Percentiles rank a stretch among this genome's conserved stretches.
These are phyloP conservation scores for Trissonchulus latispiculum DNA, from an alignment of 2,888 invertebrate genomes.

Conservation along the genomic window DNA sequence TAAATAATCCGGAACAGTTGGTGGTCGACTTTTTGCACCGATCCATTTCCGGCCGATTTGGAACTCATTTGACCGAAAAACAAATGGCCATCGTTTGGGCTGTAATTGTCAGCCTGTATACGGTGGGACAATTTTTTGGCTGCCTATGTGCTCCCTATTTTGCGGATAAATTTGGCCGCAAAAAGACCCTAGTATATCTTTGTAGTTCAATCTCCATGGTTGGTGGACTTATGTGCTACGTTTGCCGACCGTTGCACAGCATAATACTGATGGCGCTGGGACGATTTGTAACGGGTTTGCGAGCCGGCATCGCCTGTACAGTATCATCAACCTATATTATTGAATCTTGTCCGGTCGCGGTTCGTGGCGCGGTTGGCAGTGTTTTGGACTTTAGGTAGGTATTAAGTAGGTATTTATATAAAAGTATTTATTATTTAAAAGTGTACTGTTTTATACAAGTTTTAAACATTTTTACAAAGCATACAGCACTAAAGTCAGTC, in stretches of 20 bases:
- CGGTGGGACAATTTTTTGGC: background rate
- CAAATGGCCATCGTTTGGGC: background rate
- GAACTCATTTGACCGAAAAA: background rate
- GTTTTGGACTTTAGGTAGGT: background rate
- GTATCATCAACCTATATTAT: background rate
- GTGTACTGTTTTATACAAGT: no score
- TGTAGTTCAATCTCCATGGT: background rate
- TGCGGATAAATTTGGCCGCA: background rate
- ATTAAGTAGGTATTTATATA: background rate
- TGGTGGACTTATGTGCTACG: background rate
- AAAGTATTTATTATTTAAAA: no score
- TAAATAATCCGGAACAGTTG: background rate
- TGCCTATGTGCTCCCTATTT: background rate
- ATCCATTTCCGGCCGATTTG: background rate
- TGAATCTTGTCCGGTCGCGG: background rate
- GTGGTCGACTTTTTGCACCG: background rate
- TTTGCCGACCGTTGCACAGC: background rate
- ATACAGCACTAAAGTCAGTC: no score
- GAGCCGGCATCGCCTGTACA: background rate
- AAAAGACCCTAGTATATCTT: background rate
- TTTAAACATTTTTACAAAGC: no score
- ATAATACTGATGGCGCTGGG: background rate
- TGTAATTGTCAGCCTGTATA: background rate
- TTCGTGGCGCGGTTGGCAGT: background rate
- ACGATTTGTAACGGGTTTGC: background rate